Base-by-base conservation (phyloP, 2,113 vertebrate genomes). In the Ploceus nigricollis region DNA sequence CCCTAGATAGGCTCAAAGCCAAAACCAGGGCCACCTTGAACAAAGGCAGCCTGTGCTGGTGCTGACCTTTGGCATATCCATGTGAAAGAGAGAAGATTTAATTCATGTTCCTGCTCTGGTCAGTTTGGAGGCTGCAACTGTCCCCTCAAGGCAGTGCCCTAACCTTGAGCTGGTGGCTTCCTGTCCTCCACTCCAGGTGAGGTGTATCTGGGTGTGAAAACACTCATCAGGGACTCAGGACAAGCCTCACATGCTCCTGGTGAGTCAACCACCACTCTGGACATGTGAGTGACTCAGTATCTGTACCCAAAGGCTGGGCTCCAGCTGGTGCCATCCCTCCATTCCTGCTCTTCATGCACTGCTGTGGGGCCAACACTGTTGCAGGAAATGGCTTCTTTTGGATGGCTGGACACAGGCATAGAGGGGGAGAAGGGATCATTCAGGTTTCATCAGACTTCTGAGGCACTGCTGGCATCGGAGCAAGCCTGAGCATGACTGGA, bases 401-500 rank as follows among this genome's bases (percentile, higher is more conserved):
- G 16, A n/a, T 45, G 81, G 30, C 50, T 79, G 75, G 47, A 48
- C 75, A 93, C 48, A 53, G 50, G 30, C 2, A 2, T 9, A 16
- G 0, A 13, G 64, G 37, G 31, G 44, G 16, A 77, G 39, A 9
- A 31, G 75, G 65, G 33, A 61, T 44, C 45, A 8, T 30, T 27
- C 61, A 63, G 60, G 48, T 92, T 95, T 89, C 87, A 48, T 90
- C 77, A 89, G 61, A 77, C 93, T 65, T 53, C 57, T 85, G 87
- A 95, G 82, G 63, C 15, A 42, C n/a, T 63, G 14, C 90, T 96
- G 60, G 54, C 25, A 7, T 57, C 89, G 84, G 73, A 95, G 63
- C 96, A 82, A 85, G 97, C 93, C 94, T 85, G 91, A 96, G 84
- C 96, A 96, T 33, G 95, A 97, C 79, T 63, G 12, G 37, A 89